phyloP scores from a whole-genome alignment of 2,113 vertebrate species.

The Larimichthys polyactis region DNA sequence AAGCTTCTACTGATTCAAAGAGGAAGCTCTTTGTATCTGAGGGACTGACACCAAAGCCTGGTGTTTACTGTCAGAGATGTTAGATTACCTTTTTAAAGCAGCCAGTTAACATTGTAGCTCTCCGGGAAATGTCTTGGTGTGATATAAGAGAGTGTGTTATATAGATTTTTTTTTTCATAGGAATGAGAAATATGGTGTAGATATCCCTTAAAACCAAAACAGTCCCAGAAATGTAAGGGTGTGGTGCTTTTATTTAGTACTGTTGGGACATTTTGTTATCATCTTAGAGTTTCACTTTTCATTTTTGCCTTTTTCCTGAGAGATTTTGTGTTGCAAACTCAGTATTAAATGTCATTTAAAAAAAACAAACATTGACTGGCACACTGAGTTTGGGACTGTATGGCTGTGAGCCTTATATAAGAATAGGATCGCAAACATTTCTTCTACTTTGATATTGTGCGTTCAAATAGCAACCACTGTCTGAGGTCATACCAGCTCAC shows the following conservation, averaged over 20 bases:
- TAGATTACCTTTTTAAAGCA: conserved; percentile 10
- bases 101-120: not conserved
- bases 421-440: conserved; percentile 32
- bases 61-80: conserved; percentile 37
- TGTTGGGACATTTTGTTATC: not conserved
- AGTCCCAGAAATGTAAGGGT: not conserved
- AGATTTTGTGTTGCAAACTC: not conserved
- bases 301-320: not conserved
- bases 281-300: not conserved
- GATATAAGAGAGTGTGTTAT: not conserved
- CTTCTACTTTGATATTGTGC: conserved; percentile 47
- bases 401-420: not conserved
- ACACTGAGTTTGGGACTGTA: not conserved
- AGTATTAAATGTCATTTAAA: not conserved
- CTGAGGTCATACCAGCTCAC: conserved; percentile 16
- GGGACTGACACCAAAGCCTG: conserved; percentile 20
- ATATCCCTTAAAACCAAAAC: not conserved
- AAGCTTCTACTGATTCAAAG: conserved; percentile 8
- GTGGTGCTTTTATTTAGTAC: not conserved
- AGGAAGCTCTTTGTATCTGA: conserved; percentile 15
- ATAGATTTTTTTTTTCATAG: not conserved
- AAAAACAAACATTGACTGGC: not conserved
- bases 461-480: conserved; percentile 30
- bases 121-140: not conserved
- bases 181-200: not conserved